These are phyloP conservation scores for Ephialtes manifestator DNA, from an alignment of 2,888 invertebrate genomes.

Conservation along the genomic window DNA sequence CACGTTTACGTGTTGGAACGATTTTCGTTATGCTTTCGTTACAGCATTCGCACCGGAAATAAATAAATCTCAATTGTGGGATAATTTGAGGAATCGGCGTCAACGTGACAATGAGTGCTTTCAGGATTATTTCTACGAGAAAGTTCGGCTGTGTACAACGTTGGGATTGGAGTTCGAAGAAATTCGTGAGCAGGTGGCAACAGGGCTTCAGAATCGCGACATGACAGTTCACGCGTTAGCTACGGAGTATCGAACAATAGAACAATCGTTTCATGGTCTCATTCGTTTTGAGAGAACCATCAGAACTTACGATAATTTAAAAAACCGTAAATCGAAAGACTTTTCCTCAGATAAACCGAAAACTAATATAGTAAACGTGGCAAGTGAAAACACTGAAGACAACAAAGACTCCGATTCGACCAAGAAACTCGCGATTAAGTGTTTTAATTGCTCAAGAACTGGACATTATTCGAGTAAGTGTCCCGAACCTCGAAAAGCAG, in stretches of 20 bases:
- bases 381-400: no score
- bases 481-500: no score
- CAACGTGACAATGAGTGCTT: slow-evolving; percentile 53
- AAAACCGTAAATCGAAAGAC: no score
- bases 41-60: no score
- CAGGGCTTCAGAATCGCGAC: slow-evolving; percentile 30
- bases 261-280: no score
- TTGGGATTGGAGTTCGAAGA: slow-evolving; percentile 38
- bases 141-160: slow-evolving; percentile 2
- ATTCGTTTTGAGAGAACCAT: no score
- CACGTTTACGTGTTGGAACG: slow-evolving; percentile 51
- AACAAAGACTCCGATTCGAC: not conserved
- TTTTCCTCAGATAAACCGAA: no score
- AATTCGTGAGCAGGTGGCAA: slow-evolving; percentile 51
- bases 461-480: no score
- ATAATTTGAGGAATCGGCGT: slow-evolving; percentile 56
- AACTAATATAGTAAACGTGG: no score
- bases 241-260: not conserved
- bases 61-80: slow-evolving; percentile 55
- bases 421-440: no score
- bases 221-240: slow-evolving; percentile 50
- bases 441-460: no score
- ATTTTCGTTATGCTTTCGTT: slow-evolving; percentile 51
- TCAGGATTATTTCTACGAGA: slow-evolving; percentile 64
- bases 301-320: no score